Evolutionary conservation across 2,888 invertebrate species (phyloP).

Genomic region (Leptogaster cylindrica): DNA sequence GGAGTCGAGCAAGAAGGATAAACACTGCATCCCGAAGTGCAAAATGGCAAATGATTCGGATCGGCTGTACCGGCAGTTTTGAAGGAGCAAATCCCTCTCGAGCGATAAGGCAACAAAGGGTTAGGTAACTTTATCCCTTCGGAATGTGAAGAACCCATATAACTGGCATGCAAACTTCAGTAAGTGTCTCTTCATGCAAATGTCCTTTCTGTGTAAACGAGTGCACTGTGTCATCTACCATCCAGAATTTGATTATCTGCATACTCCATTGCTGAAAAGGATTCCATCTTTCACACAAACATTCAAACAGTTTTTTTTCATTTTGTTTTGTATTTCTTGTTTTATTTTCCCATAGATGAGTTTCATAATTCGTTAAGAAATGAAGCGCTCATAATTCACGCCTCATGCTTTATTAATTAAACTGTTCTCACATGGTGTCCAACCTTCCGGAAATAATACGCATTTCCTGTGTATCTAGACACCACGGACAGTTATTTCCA

Average conservation of each 20-base stretch:
- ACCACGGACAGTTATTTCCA: slow-evolving; percentile 3
- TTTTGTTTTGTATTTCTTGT: no score
- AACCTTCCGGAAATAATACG: neutral
- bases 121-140: slow-evolving; percentile 28
- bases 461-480: neutral
- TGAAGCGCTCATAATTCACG: slow-evolving; percentile 6
- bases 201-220: slow-evolving; percentile 27
- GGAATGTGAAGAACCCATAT: neutral
- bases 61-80: slow-evolving; percentile 4
- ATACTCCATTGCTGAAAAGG: no score
- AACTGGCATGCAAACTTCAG: slow-evolving; percentile 9
- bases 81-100: slow-evolving; percentile 8
- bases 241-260: slow-evolving; percentile 19
- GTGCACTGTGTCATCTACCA: slow-evolving; percentile 29
- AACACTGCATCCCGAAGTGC: neutral
- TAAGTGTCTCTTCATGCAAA: slow-evolving; percentile 31
- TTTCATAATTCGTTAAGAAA: slow-evolving; percentile 2
- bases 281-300: no score
- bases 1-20: no score
- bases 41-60: slow-evolving; percentile 27
- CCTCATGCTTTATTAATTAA: slow-evolving; percentile 28
- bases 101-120: slow-evolving; percentile 32
- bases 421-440: neutral
- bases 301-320: no score
- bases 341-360: neutral